Percentiles rank a stretch among this genome's conserved stretches.
Evolutionary conservation across 2,113 vertebrate species (phyloP).

Genomic region (Okapia johnstoni): DNA sequence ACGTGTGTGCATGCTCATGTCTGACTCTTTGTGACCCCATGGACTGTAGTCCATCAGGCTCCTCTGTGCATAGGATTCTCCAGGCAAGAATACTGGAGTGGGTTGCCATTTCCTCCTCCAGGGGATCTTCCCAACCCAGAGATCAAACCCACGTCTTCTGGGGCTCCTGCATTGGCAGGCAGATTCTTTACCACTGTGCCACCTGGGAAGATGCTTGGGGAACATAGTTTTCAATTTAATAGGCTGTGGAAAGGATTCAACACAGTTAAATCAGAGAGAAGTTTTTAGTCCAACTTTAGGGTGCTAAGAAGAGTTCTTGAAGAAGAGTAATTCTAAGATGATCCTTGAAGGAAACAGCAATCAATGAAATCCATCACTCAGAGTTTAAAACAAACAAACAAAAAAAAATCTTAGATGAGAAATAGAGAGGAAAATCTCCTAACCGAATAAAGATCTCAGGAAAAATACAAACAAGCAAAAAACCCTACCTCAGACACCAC

Average conservation of each 20-base stretch:
- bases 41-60: background rate
- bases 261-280: background rate
- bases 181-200: background rate
- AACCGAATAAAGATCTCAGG: background rate
- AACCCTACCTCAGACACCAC: background rate
- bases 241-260: background rate
- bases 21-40: background rate
- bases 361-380: background rate
- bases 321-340: background rate
- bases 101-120: background rate
- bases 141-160: background rate
- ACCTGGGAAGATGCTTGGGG: background rate
- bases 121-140: background rate
- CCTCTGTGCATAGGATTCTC: background rate
- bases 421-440: background rate
- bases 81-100: background rate
- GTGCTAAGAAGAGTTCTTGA: background rate
- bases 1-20: accelerated
- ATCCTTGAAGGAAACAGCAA: background rate
- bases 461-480: background rate
- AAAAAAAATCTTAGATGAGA: background rate
- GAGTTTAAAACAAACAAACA: background rate
- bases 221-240: background rate
- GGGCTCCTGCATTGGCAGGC: background rate
- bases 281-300: background rate